Conservation (phyloP, 92 coral and sea anemone species). For the Zoanthus solanderi region DNA sequence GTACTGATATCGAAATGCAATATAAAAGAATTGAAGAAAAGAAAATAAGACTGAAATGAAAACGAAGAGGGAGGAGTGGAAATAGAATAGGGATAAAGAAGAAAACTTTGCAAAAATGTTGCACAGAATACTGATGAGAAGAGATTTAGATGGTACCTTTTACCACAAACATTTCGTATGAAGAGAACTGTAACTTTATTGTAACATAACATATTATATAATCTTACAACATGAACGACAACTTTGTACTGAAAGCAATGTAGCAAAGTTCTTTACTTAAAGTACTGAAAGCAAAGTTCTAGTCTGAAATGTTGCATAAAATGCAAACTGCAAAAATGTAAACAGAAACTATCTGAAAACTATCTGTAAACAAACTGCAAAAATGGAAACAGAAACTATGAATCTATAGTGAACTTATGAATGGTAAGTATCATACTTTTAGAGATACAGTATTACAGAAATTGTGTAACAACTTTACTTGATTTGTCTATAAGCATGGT, state of each 20-base stretch:
- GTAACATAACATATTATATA: conserved; percentile 11
- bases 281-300: conserved; percentile 30
- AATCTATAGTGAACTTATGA: conserved; percentile 31
- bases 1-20: too few species aligned
- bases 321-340: background rate
- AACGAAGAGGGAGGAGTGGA: conserved; percentile 11
- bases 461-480: conserved; percentile 51
- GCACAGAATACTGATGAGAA: background rate
- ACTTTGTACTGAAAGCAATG: conserved; percentile 48
- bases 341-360: too few species aligned
- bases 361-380: too few species aligned
- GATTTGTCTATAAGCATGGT: conserved; percentile 59
- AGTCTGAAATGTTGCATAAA: conserved; percentile 21
- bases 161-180: conserved; percentile 5
- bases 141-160: background rate
- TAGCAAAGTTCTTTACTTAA: conserved; percentile 22
- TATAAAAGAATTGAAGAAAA: background rate
- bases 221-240: conserved; percentile 46
- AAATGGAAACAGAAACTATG: conserved; percentile 34
- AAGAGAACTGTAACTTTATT: background rate
- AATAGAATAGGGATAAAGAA: conserved; percentile 1
- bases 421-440: conserved; percentile 34
- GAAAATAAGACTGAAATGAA: conserved; percentile 2
- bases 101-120: background rate
- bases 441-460: conserved; percentile 40